Evolutionary conservation across 92 coral and sea anemone genomes (phyloP).

Genomic region (Porites divaricata): DNA sequence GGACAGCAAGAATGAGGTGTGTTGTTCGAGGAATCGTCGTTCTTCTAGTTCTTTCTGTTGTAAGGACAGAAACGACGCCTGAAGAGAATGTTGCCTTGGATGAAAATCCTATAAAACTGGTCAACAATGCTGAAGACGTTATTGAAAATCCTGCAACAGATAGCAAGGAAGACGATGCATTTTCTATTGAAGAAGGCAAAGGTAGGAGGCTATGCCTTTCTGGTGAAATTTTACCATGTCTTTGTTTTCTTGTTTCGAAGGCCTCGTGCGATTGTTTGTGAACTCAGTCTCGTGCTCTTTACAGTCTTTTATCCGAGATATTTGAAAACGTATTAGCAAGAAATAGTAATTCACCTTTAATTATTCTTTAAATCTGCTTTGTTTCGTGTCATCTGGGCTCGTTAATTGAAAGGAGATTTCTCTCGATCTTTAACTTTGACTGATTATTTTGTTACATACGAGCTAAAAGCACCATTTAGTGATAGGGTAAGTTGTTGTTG

Average conservation of each 20-base stretch:
- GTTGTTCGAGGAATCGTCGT: slow-evolving; percentile 3
- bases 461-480: no score
- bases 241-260: no score
- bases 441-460: no score
- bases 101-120: not conserved
- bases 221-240: not conserved
- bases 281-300: no score
- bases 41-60: not conserved
- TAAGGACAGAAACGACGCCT: not conserved
- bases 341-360: no score
- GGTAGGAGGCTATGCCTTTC: not conserved
- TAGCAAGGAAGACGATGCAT: not conserved
- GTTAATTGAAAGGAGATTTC: no score
- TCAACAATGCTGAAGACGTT: not conserved
- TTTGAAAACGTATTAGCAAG: no score
- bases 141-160: not conserved
- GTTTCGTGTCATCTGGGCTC: no score
- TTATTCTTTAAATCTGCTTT: no score
- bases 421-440: no score
- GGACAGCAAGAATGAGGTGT: not conserved
- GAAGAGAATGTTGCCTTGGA: not conserved
- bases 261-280: not conserved
- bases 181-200: not conserved
- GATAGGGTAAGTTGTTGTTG: no score
- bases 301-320: no score